A percentile compares a stretch with the other conserved stretches of the same genome.
These are phyloP conservation scores for Haliclona indistincta DNA, from an alignment of 37 sponge, comb jelly and placozoan species.

Conservation along the genomic window DNA sequence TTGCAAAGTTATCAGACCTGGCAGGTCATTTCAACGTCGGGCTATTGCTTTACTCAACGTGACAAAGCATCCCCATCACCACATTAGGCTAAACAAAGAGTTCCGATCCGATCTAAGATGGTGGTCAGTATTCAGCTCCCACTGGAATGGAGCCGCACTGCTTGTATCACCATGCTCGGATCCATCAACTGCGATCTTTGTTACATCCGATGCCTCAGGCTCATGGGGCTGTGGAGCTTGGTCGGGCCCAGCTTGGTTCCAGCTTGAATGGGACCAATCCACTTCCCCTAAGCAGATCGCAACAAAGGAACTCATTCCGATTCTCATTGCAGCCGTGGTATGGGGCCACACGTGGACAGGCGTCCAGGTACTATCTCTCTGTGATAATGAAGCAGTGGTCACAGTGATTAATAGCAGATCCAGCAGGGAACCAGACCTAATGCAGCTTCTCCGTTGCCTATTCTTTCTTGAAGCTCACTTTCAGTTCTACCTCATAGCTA, in stretches of 20 bases:
- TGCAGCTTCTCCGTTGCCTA: slow-evolving; percentile 33
- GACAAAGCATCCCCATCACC: slow-evolving; percentile 21
- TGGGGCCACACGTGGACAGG: slow-evolving; percentile 28
- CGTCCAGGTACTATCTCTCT: background rate
- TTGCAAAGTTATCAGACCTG: slow-evolving; percentile 26
- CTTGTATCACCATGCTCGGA: background rate
- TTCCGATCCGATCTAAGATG: slow-evolving; percentile 52
- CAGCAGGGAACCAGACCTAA: slow-evolving; percentile 1
- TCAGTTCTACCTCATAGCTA: background rate
- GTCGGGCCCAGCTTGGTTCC: slow-evolving; percentile 23
- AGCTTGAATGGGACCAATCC: slow-evolving; percentile 15
- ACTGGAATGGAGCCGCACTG: slow-evolving; percentile 49
- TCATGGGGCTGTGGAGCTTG: slow-evolving; percentile 64
- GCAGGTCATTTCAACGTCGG: slow-evolving; percentile 29
- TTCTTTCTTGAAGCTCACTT: slow-evolving; percentile 38
- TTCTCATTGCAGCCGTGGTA: slow-evolving; percentile 23
- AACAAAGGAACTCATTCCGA: slow-evolving; percentile 50
- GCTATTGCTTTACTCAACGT: slow-evolving; percentile 1
- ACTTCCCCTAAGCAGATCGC: slow-evolving; percentile 7
- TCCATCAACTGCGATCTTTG: background rate
- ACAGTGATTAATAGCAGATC: background rate
- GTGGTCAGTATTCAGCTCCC: slow-evolving; percentile 39
- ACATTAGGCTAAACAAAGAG: slow-evolving; percentile 39
- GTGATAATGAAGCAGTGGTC: slow-evolving; percentile 50
- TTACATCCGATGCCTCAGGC: slow-evolving; percentile 54